Evolutionary conservation across 1,140 invertebrate genomes (phyloP).

Genomic region (Procambarus clarkii): DNA sequence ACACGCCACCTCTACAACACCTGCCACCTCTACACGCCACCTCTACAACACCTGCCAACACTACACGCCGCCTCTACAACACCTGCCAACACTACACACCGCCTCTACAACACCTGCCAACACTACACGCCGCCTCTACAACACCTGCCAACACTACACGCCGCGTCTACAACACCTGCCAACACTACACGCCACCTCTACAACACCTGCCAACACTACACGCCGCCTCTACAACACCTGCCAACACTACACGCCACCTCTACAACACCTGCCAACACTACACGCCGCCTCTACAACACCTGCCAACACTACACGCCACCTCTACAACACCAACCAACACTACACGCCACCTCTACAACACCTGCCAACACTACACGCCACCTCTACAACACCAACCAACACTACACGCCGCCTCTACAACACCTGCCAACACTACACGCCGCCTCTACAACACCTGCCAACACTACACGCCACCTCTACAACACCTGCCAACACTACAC

Average conservation of each 20-base stretch:
- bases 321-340: background rate
- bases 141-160: background rate
- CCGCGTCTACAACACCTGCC: background rate
- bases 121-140: background rate
- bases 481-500: slow-evolving; percentile 12
- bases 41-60: slow-evolving; percentile 23
- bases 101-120: background rate
- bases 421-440: background rate
- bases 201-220: background rate
- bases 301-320: background rate
- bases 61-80: background rate
- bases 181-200: background rate
- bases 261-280: slow-evolving; percentile 20
- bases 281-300: background rate
- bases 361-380: background rate
- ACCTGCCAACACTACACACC: background rate
- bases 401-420: background rate
- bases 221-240: too few species aligned
- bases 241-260: too few species aligned
- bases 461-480: too few species aligned
- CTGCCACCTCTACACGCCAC: too few species aligned
- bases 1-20: too few species aligned
- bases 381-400: background rate
- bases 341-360: background rate
- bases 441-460: too few species aligned